Percentiles rank a stretch among this genome's conserved stretches.
These are phyloP conservation scores for Leptinotarsa defecta DNA, from an alignment of 1,140 invertebrate genomes.

Conservation along the genomic window DNA sequence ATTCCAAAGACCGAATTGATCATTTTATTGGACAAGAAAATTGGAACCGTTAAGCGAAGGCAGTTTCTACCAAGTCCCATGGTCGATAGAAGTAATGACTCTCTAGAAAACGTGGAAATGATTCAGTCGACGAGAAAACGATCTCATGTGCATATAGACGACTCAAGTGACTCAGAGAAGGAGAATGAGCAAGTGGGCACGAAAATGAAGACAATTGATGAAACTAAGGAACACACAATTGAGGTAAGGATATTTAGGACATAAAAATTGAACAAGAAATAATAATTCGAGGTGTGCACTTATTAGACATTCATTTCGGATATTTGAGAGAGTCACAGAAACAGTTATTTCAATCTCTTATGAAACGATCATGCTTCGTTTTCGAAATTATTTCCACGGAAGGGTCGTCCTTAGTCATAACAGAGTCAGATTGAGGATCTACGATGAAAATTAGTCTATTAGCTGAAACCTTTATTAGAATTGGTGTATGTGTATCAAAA, in stretches of 20 bases:
- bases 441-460: too few relatives aligned
- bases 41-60: slow-evolving; percentile 79
- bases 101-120: slow-evolving; percentile 16
- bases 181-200: slow-evolving; percentile 11
- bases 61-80: slow-evolving; percentile 63
- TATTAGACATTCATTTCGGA: not conserved
- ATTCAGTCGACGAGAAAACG: slow-evolving; percentile 17
- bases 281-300: not conserved
- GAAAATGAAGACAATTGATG: slow-evolving; percentile 11
- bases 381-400: too few relatives aligned
- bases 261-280: not conserved
- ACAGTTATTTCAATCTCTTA: too few relatives aligned
- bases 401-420: too few relatives aligned
- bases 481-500: too few relatives aligned
- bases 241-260: not conserved
- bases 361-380: too few relatives aligned
- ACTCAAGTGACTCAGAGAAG: slow-evolving; percentile 23
- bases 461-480: too few relatives aligned
- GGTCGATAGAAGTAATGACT: slow-evolving; percentile 57
- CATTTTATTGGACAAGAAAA: slow-evolving; percentile 81
- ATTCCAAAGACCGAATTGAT: slow-evolving; percentile 88
- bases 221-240: slow-evolving; percentile 6
- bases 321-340: not conserved
- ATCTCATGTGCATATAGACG: slow-evolving; percentile 14
- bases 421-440: too few relatives aligned